phyloP scores from a whole-genome alignment of 2,797 vertebrate species.

The Graptemys geographica region DNA sequence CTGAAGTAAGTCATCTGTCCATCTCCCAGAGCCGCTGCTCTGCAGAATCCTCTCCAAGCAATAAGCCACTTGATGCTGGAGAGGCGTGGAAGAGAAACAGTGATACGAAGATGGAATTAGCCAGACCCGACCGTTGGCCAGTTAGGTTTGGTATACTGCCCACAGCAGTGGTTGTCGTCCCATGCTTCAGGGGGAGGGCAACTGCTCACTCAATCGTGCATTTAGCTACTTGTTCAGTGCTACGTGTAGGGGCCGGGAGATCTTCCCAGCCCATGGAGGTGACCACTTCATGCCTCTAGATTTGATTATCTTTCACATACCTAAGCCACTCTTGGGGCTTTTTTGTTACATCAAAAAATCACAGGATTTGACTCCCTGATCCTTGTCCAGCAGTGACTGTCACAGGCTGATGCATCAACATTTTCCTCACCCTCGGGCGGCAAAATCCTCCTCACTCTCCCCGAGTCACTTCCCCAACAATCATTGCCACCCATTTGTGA shows the following conservation, averaged over 20 bases:
- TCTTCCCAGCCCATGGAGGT: neutral
- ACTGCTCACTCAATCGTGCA: neutral
- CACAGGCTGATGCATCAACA: neutral
- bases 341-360: neutral
- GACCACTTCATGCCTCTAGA: neutral
- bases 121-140: neutral
- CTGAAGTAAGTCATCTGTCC: neutral
- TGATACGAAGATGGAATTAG: neutral
- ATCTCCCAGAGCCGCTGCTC: neutral
- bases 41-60: neutral
- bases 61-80: neutral
- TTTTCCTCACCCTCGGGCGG: neutral
- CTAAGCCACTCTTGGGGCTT: rapidly evolving
- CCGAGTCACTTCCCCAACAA: neutral
- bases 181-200: neutral
- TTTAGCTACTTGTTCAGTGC: neutral
- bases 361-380: neutral
- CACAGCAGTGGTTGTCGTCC: neutral
- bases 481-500: neutral
- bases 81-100: neutral
- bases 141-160: neutral
- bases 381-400: neutral
- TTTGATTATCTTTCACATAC: neutral
- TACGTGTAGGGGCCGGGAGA: neutral
- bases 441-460: neutral